Evolutionary conservation across 2,888 invertebrate genomes (phyloP), one percentile per base, ranked within the genome.

Genomic region (Melinaea marsaeus): DNA sequence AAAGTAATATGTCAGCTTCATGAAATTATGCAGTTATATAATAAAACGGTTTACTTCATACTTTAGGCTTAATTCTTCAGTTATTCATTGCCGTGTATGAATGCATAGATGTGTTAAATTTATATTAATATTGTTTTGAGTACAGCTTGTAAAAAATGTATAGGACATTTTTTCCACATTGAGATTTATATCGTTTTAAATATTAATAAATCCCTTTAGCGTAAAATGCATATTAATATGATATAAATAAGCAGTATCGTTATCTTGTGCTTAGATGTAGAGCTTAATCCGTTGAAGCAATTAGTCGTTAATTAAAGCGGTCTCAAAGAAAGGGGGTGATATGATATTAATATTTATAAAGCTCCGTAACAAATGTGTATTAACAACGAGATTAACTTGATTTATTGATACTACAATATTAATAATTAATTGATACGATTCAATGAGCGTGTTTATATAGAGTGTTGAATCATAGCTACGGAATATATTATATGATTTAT

Each of bases 371-470:
- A 22, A 48, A 9, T 51, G 7, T 51, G 32, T 51, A 51, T 51
- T 51, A 32, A 51, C 32, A 32, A 51, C 32, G 11, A 32, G 51
- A 51, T 51, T 51, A 32, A 51, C 22, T 51, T 32, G 51, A 51
- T 51, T 51, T 51, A 51, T 51, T 51, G 51, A 32, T 51, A 9
- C 51, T 51, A 51, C 51, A 51, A 32, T 51, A 51, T 51, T 51
- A 51, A 51, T 51, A 51, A 51, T 51, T 42, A 9, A 42, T 9
- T 42, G 9, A 32, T 51, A 51, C 51, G 51, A 51, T 32, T 51
- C 51, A 51, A 32, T 48, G 48, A 48, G 13, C n/a, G 32, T 51
- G 51, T 32, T 51, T 22, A 51, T 42, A 51, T 51, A 11, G 5
- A 51, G 32, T 51, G 22, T 32, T 51, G n/a, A 32, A 51, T 51